Evolutionary conservation across 2,888 invertebrate genomes (phyloP).

Genomic region (Lepidochrysops patricia): DNA sequence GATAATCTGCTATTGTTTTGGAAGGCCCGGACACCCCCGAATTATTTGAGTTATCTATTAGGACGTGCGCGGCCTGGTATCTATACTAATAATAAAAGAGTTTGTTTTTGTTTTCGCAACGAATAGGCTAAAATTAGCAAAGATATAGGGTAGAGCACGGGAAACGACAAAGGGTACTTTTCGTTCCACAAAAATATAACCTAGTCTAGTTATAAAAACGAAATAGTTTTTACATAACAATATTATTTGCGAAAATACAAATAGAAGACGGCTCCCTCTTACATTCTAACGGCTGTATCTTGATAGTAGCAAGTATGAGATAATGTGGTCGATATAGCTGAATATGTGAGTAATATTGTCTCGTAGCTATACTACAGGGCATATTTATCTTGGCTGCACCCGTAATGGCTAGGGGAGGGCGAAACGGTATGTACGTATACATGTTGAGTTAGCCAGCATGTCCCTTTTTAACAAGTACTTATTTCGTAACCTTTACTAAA

Average conservation of each 20-base stretch:
- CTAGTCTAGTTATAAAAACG: no score
- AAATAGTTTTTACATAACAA: no score
- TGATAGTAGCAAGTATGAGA: neutral
- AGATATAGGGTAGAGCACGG: no score
- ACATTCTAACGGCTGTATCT: neutral
- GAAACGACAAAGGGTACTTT: no score
- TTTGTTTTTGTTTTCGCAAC: no score
- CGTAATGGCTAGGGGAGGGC: slow-evolving; percentile 3
- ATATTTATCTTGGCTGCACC: neutral
- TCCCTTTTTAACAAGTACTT: neutral
- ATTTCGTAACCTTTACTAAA: neutral
- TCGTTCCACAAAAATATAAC: no score
- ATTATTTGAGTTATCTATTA: slow-evolving; percentile 68
- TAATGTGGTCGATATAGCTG: neutral
- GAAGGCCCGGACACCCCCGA: slow-evolving; percentile 59
- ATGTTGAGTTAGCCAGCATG: neutral
- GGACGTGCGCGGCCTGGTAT: slow-evolving; percentile 53
- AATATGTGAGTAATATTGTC: neutral
- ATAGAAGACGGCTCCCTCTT: neutral
- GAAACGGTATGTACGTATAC: neutral
- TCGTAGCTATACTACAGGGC: neutral
- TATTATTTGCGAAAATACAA: no score
- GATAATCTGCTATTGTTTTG: slow-evolving; percentile 72
- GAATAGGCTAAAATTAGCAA: no score
- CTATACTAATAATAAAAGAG: neutral